phyloP scores from a whole-genome alignment of 2,113 vertebrate species.

The Leptosomus discolor region DNA sequence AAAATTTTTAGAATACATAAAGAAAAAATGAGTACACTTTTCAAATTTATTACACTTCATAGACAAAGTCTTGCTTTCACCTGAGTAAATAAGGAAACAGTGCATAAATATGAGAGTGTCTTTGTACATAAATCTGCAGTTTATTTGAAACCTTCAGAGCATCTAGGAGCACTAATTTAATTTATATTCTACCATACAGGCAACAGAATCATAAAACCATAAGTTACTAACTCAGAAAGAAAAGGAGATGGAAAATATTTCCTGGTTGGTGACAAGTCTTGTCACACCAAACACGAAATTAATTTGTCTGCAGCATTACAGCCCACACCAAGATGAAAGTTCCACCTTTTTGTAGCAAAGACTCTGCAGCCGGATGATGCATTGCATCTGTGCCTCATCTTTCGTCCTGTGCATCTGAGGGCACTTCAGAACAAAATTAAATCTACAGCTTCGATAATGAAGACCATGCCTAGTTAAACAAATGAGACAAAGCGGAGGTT shows the following conservation, averaged over 20 bases:
- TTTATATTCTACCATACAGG: conserved; percentile 37
- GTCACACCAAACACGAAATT: conserved; percentile 5
- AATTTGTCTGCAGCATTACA: conserved; percentile 28
- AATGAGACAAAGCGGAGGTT: not conserved
- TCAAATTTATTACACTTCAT: conserved; percentile 23
- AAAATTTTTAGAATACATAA: not conserved
- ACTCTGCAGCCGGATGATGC: not conserved
- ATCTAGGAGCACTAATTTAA: conserved; percentile 37
- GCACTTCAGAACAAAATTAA: conserved; percentile 4
- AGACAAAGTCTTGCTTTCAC: not conserved
- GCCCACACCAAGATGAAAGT: not conserved
- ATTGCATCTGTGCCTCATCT: not conserved
- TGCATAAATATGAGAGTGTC: conserved; percentile 2
- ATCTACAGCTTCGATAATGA: conserved; percentile 32
- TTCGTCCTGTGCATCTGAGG: not conserved
- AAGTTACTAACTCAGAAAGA: conserved; percentile 50
- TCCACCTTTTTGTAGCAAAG: not conserved
- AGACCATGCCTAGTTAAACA: conserved; percentile 31
- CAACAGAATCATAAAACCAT: not conserved
- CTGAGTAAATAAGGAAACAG: conserved; percentile 31
- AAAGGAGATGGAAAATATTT: conserved; percentile 9
- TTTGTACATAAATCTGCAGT: conserved; percentile 43
- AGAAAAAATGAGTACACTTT: not conserved
- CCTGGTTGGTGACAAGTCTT: conserved; percentile 9
- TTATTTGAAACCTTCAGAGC: conserved; percentile 3